A percentile compares a stretch with the other conserved stretches of the same genome.
Evolutionary conservation across 2,888 invertebrate species (phyloP).

Genomic region (Hirtodrosophila cameraria): DNA sequence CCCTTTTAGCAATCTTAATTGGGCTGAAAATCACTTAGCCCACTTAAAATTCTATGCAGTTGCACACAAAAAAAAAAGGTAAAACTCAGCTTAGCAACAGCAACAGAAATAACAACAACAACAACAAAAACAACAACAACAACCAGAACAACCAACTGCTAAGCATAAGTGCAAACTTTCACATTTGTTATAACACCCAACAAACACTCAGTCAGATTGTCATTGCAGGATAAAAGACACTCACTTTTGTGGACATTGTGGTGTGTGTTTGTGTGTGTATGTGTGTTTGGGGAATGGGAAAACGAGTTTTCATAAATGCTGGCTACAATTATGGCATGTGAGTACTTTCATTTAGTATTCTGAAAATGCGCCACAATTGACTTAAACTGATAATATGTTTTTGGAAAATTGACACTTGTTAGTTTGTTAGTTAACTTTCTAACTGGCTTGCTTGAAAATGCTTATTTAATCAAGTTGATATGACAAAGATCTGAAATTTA

Average conservation of each 20-base stretch:
- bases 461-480: too few relatives aligned
- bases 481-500: too few relatives aligned
- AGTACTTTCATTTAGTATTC: constrained; percentile 9
- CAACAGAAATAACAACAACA: too few relatives aligned
- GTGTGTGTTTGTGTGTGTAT: not conserved
- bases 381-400: constrained; percentile 11
- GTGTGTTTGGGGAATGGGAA: not conserved
- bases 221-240: constrained; percentile 6
- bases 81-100: constrained; percentile 4
- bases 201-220: not conserved
- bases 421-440: too few relatives aligned
- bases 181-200: constrained; percentile 8
- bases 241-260: not conserved
- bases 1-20: constrained; percentile 71
- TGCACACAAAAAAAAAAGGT: constrained; percentile 18
- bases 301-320: constrained; percentile 2
- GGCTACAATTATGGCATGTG: constrained; percentile 9
- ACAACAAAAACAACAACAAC: too few relatives aligned
- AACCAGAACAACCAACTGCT: too few relatives aligned
- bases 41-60: constrained; percentile 50
- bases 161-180: constrained; percentile 6
- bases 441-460: too few relatives aligned
- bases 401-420: not conserved
- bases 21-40: constrained; percentile 79
- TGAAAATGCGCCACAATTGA: constrained; percentile 13